Percentiles rank a stretch among this genome's conserved stretches.
Conservation (phyloP, 1,140 invertebrate genomes). For the Euglossa dilemma region DNA sequence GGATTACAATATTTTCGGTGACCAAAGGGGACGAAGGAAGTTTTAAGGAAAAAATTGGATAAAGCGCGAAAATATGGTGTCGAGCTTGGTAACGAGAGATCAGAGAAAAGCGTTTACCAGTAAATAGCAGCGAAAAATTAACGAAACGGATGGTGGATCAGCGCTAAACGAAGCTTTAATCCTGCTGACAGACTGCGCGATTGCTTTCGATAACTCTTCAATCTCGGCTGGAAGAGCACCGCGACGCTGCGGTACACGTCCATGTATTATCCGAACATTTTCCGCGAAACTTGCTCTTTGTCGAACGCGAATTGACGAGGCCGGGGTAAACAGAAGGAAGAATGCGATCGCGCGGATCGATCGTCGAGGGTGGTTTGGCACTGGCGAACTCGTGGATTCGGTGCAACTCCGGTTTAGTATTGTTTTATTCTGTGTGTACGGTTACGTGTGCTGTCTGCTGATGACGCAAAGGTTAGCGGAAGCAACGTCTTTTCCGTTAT, state of each 20-base stretch:
- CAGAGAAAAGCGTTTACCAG: too few species aligned
- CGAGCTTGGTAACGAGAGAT: too few species aligned
- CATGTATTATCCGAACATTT: not conserved
- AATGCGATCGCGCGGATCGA: not conserved
- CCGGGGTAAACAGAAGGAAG: not conserved
- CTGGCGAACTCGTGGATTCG: too few species aligned
- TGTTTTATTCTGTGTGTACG: not conserved
- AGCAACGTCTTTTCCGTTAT: too few species aligned
- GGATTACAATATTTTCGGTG: too few species aligned
- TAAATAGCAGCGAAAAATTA: too few species aligned
- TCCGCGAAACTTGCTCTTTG: not conserved
- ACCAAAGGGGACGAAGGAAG: too few species aligned
- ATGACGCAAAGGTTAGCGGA: too few species aligned
- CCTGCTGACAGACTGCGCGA: not conserved
- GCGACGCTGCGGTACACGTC: not conserved
- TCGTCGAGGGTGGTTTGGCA: not conserved
- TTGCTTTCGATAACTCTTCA: not conserved
- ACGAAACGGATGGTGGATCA: too few species aligned
- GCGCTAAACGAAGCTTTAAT: too few species aligned
- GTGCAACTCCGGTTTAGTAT: not conserved
- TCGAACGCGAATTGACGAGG: not conserved
- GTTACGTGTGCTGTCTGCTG: not conserved
- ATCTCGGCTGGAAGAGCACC: not conserved
- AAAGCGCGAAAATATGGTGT: too few species aligned
- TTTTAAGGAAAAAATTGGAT: too few species aligned